Conservation (phyloP, 1,140 invertebrate species). For the Drosophila seguyi region DNA sequence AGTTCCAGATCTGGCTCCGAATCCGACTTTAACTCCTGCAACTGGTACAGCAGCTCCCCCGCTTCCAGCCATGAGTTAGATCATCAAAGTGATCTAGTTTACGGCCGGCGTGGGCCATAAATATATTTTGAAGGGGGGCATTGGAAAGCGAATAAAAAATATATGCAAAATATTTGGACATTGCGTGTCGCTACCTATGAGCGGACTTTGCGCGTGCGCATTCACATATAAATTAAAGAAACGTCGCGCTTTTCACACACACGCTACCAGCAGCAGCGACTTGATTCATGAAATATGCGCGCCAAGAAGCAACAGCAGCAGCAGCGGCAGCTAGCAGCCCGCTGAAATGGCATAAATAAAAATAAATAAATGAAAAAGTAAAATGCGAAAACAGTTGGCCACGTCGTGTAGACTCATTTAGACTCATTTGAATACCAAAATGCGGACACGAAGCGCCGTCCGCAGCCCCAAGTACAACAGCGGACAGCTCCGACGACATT, state of each 20-base stretch:
- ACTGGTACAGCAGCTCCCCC: neutral
- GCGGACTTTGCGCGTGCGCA: constrained; percentile 66
- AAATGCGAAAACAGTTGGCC: constrained; percentile 43
- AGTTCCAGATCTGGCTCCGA: neutral
- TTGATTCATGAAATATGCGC: constrained; percentile 80
- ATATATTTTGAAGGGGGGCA: constrained; percentile 26
- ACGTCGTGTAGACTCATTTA: constrained; percentile 70
- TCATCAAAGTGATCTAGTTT: constrained; percentile 79
- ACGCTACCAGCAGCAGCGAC: constrained; percentile 48
- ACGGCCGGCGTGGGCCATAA: constrained; percentile 63
- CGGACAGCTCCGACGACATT: constrained; percentile 48
- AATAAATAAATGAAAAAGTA: constrained; percentile 39
- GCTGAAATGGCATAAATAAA: constrained; percentile 47
- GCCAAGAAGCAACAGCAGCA: constrained; percentile 58
- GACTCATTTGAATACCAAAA: constrained; percentile 78
- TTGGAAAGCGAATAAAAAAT: constrained; percentile 56
- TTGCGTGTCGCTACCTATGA: constrained; percentile 58
- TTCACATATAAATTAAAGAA: constrained; percentile 84
- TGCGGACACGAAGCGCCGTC: constrained; percentile 58
- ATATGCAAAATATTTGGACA: constrained; percentile 71
- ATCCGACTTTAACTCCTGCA: neutral
- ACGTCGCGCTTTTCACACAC: constrained; percentile 74
- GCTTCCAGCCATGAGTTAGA: constrained; percentile 35
- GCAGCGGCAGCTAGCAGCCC: constrained; percentile 6
- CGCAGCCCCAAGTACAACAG: constrained; percentile 36